phyloP scores from a whole-genome alignment of 2,888 invertebrate species.

The Caenorhabditis wallacei region DNA sequence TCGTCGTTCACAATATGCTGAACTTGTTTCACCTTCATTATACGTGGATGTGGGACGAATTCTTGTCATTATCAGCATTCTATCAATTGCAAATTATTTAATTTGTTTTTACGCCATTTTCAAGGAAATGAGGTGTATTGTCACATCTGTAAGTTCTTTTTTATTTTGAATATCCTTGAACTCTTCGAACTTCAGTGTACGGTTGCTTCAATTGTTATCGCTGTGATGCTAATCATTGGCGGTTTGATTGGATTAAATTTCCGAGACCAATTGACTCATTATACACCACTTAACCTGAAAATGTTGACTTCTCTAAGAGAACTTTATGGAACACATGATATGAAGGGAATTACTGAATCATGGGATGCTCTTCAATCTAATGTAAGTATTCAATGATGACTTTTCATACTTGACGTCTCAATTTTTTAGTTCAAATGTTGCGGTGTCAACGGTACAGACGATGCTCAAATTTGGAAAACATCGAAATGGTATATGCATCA shows the following conservation, averaged over 20 bases:
- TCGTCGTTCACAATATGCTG: constrained; percentile 79
- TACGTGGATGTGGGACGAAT: constrained; percentile 82
- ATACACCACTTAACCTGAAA: constrained; percentile 82
- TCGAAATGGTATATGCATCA: constrained; percentile 83
- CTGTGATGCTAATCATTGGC: constrained; percentile 81
- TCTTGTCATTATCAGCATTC: constrained; percentile 68
- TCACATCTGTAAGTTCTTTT: constrained; percentile 76
- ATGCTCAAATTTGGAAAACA: constrained; percentile 80
- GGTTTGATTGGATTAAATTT: constrained; percentile 83
- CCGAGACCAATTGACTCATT: constrained; percentile 76
- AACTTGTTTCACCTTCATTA: constrained; percentile 80
- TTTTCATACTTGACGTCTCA: neutral
- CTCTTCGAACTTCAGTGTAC: constrained; percentile 76
- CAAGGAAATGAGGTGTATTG: constrained; percentile 81
- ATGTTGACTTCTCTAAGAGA: constrained; percentile 82
- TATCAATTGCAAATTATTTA: constrained; percentile 76
- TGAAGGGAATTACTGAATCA: constrained; percentile 79
- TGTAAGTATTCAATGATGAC: constrained; percentile 73
- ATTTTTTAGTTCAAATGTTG: constrained; percentile 81
- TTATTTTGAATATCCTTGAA: neutral
- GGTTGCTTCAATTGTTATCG: constrained; percentile 79
- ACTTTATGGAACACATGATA: constrained; percentile 79
- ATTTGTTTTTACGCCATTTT: constrained; percentile 77
- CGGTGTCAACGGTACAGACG: constrained; percentile 82
- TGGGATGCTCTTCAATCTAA: constrained; percentile 82